phyloP scores from a whole-genome alignment of 2,888 invertebrate genomes.

The Andrena bucephala region DNA sequence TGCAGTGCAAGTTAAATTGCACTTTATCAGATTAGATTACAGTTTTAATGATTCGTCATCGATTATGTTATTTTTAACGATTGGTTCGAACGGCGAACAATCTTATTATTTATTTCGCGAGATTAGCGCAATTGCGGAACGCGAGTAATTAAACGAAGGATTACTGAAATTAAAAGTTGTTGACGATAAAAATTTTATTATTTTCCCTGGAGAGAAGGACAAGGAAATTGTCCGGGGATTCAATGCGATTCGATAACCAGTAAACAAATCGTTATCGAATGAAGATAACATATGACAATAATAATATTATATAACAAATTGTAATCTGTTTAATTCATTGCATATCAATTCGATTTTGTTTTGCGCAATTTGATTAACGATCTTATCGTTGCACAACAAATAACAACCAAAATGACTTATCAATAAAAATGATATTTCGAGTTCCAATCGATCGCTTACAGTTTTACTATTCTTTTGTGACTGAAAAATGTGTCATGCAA shows the following conservation, averaged over 20 bases:
- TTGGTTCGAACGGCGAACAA: not conserved
- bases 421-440: too few relatives aligned
- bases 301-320: not conserved
- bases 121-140: not conserved
- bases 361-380: not conserved
- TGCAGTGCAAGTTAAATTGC: not conserved
- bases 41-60: not conserved
- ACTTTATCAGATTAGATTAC: conserved; percentile 8
- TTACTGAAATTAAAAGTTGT: not conserved
- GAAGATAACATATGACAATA: not conserved
- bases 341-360: conserved; percentile 8
- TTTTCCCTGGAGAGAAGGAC: not conserved
- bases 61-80: not conserved
- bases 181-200: not conserved
- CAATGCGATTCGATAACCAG: not conserved
- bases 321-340: not conserved
- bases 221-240: not conserved
- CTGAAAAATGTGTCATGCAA: not conserved
- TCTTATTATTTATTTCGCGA: not conserved
- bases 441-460: not conserved
- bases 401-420: not conserved
- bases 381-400: not conserved
- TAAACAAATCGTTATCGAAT: conserved; percentile 11
- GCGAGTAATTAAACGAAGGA: not conserved
- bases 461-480: not conserved